Evolutionary conservation across 2,113 vertebrate species (phyloP), one percentile per base, ranked within the genome.

Genomic region (Myocastor coypus): DNA sequence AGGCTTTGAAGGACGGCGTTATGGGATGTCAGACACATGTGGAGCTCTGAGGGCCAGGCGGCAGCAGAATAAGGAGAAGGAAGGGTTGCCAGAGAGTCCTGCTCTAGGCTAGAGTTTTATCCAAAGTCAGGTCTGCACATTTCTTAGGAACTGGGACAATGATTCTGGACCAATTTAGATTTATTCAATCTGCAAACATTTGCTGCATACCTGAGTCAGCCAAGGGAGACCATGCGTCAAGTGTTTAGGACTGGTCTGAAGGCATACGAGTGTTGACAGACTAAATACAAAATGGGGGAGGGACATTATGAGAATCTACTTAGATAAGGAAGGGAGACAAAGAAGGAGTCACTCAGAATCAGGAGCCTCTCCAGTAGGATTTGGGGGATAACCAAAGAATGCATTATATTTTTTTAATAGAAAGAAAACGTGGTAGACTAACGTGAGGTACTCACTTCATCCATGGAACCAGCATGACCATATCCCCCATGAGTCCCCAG

Each of bases 381-480:
- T 87, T 83, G 64, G 22, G 8, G 69, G 13, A 40, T 13, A 77
- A 63, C 77, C 94, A 34, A 94, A 94, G 22, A 94, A n/a, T 13
- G 80, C 6, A 37, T 24, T 14, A 8, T 24, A 40, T 75, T 80
- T 68, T 83, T 81, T 82, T 10, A 69, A 93, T 7, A 40, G 66
- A 81, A 89, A 61, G 3, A 1, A 2, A 55, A 55, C 78, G 30
- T 8, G 17, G 20, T 83, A 8, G 30, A 20, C 40, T 90, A 71
- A 95, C n/a, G 59, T 3, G 63, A 69, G 75, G 14, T 30, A 81
- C 83, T 66, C 94, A 17, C 85, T 66, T 63, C 40, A 22, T 42
- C 52, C 46, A 1, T 24, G 7, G 50, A 81, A 50, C 6, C 40
- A 85, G 40, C 8, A 81, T 3, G 20, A 16, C n/a, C 7, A 0